phyloP scores from a whole-genome alignment of 2,113 vertebrate species.

The Actenoides lindsayi region DNA sequence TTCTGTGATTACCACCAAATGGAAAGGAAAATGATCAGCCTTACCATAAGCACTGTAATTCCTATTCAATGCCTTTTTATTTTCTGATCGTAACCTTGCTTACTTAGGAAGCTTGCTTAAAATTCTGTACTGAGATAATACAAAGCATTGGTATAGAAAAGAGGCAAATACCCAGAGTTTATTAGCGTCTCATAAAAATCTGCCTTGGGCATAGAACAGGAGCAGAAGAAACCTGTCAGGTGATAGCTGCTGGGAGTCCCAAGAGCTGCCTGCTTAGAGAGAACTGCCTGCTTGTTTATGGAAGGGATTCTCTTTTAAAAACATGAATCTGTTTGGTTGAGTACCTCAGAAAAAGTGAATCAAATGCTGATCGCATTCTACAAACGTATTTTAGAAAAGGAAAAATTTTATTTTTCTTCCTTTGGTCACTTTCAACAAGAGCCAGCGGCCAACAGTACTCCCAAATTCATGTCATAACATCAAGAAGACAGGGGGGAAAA shows the following conservation, averaged over 20 bases:
- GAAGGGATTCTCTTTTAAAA: background rate
- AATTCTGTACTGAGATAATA: background rate
- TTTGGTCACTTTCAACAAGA: background rate
- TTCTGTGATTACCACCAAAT: background rate
- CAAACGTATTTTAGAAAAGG: background rate
- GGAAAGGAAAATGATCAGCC: background rate
- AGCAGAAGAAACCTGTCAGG: background rate
- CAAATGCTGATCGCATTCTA: background rate
- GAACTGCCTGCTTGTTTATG: background rate
- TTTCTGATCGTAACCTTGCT: background rate
- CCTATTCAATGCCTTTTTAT: background rate
- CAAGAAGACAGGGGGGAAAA: background rate
- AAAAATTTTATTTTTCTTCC: background rate
- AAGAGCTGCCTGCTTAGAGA: background rate
- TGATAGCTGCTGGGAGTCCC: background rate
- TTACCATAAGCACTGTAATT: background rate
- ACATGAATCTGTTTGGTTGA: background rate
- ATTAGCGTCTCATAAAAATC: background rate
- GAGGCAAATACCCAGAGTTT: background rate
- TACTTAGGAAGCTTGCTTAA: background rate
- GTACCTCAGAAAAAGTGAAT: background rate
- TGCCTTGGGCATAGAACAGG: background rate
- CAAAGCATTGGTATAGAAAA: background rate
- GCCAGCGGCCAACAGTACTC: background rate
- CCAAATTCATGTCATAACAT: background rate